phyloP scores from a whole-genome alignment of 2,797 vertebrate genomes.

The Pipistrellus pipistrellus region DNA sequence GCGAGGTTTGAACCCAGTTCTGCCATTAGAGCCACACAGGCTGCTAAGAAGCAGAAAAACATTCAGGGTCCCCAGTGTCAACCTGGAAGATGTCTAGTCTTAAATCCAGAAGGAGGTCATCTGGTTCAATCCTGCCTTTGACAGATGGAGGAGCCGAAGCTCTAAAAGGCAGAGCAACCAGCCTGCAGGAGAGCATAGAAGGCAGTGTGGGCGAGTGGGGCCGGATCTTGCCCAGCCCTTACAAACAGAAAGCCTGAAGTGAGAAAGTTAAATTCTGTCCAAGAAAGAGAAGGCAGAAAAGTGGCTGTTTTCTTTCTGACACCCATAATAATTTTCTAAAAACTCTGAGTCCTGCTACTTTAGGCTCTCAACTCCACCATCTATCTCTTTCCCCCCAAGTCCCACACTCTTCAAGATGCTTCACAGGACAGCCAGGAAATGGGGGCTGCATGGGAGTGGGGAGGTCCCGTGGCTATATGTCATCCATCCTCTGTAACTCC shows the following conservation, averaged over 20 bases:
- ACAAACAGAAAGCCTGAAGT: neutral
- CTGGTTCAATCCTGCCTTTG: neutral
- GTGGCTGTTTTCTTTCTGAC: neutral
- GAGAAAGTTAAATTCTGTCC: neutral
- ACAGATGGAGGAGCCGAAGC: neutral
- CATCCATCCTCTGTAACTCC: neutral
- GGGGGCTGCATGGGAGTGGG: neutral
- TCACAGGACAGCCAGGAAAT: neutral
- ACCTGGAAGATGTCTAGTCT: neutral
- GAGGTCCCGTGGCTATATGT: neutral
- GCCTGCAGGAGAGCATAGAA: neutral
- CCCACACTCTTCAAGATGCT: neutral
- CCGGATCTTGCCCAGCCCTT: neutral
- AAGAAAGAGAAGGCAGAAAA: conserved; percentile 41
- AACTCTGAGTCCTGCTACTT: conserved; percentile 33
- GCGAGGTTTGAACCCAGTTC: neutral
- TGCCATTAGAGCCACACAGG: conserved; percentile 4
- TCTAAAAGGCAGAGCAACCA: neutral
- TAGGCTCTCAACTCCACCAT: neutral
- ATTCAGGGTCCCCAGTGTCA: neutral
- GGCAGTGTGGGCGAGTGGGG: neutral
- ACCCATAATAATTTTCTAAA: conserved; percentile 17
- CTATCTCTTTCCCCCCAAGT: neutral
- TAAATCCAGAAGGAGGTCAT: neutral
- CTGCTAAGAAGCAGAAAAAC: conserved; percentile 30